Evolutionary conservation across 2,797 vertebrate species (phyloP).

Genomic region (Lithobates pipiens): DNA sequence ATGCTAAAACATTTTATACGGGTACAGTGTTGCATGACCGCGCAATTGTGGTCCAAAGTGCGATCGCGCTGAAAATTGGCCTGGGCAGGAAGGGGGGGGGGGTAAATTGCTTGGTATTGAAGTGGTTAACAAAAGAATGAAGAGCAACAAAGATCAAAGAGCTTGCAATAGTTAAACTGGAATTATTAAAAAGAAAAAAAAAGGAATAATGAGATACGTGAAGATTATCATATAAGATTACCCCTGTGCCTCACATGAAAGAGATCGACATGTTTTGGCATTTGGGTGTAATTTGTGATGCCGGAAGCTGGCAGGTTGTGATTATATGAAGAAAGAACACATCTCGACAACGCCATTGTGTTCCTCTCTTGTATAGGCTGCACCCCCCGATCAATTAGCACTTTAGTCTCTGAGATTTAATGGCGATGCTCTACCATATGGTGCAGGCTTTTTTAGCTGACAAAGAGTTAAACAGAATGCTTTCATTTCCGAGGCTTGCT

Average conservation of each 20-base stretch:
- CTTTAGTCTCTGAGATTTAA: conserved; percentile 1
- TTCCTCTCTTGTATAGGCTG: neutral
- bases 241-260: neutral
- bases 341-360: neutral
- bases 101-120: too few relatives aligned
- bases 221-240: neutral
- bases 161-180: neutral
- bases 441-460: neutral
- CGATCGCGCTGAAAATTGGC: too few relatives aligned
- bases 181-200: too few relatives aligned
- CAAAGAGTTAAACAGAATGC: conserved; percentile 48
- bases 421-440: conserved; percentile 8
- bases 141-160: neutral
- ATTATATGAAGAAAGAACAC: neutral
- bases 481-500: conserved; percentile 38
- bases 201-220: neutral
- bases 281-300: neutral
- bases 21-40: too few relatives aligned
- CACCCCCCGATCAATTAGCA: conserved; percentile 20
- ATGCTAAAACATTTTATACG: too few relatives aligned
- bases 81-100: too few relatives aligned
- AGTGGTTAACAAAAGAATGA: too few relatives aligned
- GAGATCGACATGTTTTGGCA: neutral
- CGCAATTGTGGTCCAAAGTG: too few relatives aligned
- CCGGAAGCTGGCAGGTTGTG: neutral